These are phyloP conservation scores for Phaethornis superciliosus DNA, from an alignment of 2,113 vertebrate species.

Conservation along the genomic window DNA sequence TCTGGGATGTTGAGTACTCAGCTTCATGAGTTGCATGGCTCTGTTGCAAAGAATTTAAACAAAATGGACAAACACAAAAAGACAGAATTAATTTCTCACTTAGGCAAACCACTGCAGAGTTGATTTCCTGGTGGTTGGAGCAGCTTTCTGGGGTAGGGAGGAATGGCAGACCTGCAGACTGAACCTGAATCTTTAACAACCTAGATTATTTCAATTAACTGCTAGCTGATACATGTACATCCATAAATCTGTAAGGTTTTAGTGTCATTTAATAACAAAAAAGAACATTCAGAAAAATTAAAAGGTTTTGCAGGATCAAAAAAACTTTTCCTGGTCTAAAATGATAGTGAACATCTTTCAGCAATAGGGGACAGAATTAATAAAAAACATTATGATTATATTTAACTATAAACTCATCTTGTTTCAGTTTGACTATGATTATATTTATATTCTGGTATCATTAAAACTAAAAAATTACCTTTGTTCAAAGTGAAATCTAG, in stretches of 20 bases:
- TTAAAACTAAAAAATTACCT: not conserved
- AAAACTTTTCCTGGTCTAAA: not conserved
- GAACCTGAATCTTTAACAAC: not conserved
- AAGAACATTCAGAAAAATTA: not conserved
- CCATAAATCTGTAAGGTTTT: not conserved
- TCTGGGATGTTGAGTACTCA: not conserved
- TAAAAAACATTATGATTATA: not conserved
- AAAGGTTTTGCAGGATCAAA: not conserved
- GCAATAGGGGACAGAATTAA: not conserved
- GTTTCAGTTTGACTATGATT: not conserved
- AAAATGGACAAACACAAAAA: not conserved
- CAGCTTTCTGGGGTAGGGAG: not conserved
- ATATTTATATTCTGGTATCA: not conserved
- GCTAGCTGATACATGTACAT: not conserved
- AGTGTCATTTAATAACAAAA: not conserved
- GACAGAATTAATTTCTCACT: not conserved
- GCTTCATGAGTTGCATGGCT: not conserved
- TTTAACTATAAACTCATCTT: not conserved
- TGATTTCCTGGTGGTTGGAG: not conserved
- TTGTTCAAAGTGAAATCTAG: not conserved
- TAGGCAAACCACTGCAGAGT: not conserved
- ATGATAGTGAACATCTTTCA: not conserved
- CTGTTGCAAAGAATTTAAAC: not conserved
- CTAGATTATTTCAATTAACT: not conserved
- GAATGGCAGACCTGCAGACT: not conserved